Base-by-base conservation (phyloP, 2,113 vertebrate species). In the Columba livia region DNA sequence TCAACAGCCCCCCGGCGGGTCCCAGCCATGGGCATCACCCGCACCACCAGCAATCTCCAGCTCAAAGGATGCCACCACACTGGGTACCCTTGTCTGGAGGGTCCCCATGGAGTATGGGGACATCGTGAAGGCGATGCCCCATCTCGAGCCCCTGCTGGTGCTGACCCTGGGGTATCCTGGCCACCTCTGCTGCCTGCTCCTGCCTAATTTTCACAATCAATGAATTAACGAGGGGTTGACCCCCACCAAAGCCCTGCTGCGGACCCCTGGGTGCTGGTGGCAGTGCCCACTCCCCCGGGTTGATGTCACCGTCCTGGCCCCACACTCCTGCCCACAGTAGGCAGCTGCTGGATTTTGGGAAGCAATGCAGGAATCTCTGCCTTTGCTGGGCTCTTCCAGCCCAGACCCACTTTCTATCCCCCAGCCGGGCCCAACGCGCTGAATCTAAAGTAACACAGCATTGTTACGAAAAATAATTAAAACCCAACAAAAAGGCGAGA, bases 381-480 rank as follows among this genome's bases (percentile, higher is more conserved):
- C 92, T 87, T 75, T 19, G 87, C 66, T 38, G 34, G 75, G 62
- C 64, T 8, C 86, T 92, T 75, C 44, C 64, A 92, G 64, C 50
- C 47, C 2, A 6, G 72, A 79, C 40, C 75, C 60, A 19, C 38
- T 96, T 78, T 90, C 79, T 94, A 66, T 57, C 93, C 75, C 79
- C 85, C 92, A 87, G 50, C 71, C 32, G 15, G 78, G 62, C 81
- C 50, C 60, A 32, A 9, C 2, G 47, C 5, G 9, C 75, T 51
- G 58, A 61, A 88, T 51, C 40, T 78, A 75, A 95, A 90, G 36
- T 56, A 77, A 50, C 21, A 5, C 9, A 7, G 85, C 75, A 94
- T 95, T 95, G 90, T 93, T 88, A 83, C 1, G 11, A 77, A 83
- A 88, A 95, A 90, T 72, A 93, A 96, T 92, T 73, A 74, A 94